Base-by-base conservation (phyloP, 1,140 invertebrate species). In the Hyphantria cunea region DNA sequence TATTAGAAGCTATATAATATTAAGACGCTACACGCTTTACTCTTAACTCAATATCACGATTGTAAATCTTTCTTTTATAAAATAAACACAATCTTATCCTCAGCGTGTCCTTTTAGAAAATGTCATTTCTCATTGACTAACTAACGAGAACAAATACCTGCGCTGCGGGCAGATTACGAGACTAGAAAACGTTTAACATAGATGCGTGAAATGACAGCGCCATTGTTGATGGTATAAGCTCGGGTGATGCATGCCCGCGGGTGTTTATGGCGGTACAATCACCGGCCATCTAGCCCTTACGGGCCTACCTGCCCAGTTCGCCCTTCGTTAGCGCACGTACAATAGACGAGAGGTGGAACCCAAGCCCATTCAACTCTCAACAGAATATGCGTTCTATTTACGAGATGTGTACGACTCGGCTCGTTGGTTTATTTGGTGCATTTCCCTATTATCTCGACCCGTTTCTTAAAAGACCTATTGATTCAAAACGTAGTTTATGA, bases 281-380 rank as follows among this genome's bases (percentile, higher is more conserved):
- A 72, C 65, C 68, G 71, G 70, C 70, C 64, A 70, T 39, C 69
- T 61, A 70, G 66, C 59, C 56, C 64, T 67, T 80, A 80, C 82
- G 79, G 80, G 79, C 56, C 64, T 80, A 80, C 82, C 82, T 82
- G 79, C 71, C 56, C 52, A 34, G 44, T 44, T 48, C 47, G 59
- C 56, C 69, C 68, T 64, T 71, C 78, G 73, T 78, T 74, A 66
- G 34, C 42, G 48, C 32, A 60, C 62, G 34, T 61, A 78, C 67
- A 79, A 82, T 75, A 55, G 58, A 54, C 53, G 63, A 62, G 63
- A 72, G 64, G 66, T 70, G 69, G 72, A 72, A 70, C 59, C 60
- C 69, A 48, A 70, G 37, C 66, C 74, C 74, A 80, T 85, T 82
- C 77, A 82, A 69, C 45, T 25, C 54, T 13, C 32, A 11, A 51